These are phyloP conservation scores for Lethenteron camtschaticum DNA, from an alignment of 2,113 vertebrate species.

Conservation along the genomic window DNA sequence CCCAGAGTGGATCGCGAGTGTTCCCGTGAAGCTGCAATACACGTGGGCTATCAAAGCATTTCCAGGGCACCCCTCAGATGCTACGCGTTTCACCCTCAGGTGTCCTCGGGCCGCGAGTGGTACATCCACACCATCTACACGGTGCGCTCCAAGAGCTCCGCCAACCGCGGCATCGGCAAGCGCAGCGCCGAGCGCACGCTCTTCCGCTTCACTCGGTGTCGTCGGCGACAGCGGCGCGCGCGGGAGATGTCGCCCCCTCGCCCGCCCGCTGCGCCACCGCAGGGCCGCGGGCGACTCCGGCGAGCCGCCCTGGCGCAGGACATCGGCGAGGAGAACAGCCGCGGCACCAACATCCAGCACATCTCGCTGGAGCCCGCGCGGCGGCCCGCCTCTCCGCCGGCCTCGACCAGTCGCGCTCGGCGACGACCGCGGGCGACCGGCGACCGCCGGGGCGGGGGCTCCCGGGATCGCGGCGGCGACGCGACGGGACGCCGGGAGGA, in stretches of 20 bases:
- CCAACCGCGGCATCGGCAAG: constrained; percentile 42
- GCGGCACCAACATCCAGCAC: constrained; percentile 77
- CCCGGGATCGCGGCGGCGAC: too few species aligned
- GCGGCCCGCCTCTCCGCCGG: too few species aligned
- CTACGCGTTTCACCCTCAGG: constrained; percentile 15
- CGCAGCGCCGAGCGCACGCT: constrained; percentile 42
- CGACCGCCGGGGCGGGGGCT: too few species aligned
- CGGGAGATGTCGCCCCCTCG: too few species aligned
- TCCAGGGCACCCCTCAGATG: too few species aligned
- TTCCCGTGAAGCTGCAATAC: too few species aligned
- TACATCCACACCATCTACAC: constrained; percentile 31
- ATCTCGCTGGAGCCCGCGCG: constrained; percentile 29
- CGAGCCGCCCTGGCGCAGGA: constrained; percentile 20
- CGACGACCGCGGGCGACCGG: too few species aligned
- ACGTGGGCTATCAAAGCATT: too few species aligned
- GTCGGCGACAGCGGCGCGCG: constrained; percentile 8
- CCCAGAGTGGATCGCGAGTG: too few species aligned
- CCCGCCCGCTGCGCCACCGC: neutral
- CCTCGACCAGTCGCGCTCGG: too few species aligned
- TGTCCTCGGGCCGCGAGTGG: constrained; percentile 28
- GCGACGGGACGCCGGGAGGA: too few species aligned
- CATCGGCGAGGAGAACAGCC: constrained; percentile 40
- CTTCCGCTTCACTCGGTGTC: constrained; percentile 20
- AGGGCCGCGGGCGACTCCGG: constrained; percentile 7
- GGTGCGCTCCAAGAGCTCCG: constrained; percentile 25